Evolutionary conservation across 2,888 invertebrate genomes (phyloP), one percentile per base, ranked within the genome.

Genomic region (Platycheirus rosarum): DNA sequence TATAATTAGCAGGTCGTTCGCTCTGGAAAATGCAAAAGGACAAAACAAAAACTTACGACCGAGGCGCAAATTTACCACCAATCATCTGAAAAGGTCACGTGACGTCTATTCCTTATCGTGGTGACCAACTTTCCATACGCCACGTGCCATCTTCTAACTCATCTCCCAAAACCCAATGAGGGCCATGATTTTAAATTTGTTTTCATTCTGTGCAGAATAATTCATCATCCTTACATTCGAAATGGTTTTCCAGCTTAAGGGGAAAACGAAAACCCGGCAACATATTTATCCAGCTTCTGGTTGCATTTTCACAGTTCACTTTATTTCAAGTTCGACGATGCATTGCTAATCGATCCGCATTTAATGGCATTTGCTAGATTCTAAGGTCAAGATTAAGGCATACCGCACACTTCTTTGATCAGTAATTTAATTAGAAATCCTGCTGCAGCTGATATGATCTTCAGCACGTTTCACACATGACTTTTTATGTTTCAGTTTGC

Each of bases 81-180:
- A 53, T 53, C 42, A 23, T 14, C 32, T 46, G 40, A 20, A 77
- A 68, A 40, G 68, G 82, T 77, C 88, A 87, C 88, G 88, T 88
- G 89, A 70, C 88, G 70, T 76, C 85, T 86, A 86, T 87, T 87
- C 85, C 89, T 89, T 90, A 90, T 90, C 90, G 87, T 87, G 89
- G 88, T 90, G 88, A 88, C 90, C 90, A 88, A 86, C 87, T 86
- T 86, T 85, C 85, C 85, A 97, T 84, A 75, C 80, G 86, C 73
- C 86, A 85, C 85, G 86, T 86, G 85, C 71, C 85, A 74, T 84
- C 74, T 23, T 57, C 53, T 32, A 71, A 70, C 78, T 75, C 71
- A 80, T 80, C 80, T 75, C 46, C 9, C 9, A 62, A 48, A 76
- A 51, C 70, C 57, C 82, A 82, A 51, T 63, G 63, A 65, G 55